Conservation (phyloP, 2,888 invertebrate genomes). For the Acanthacorydalis orientalis region DNA sequence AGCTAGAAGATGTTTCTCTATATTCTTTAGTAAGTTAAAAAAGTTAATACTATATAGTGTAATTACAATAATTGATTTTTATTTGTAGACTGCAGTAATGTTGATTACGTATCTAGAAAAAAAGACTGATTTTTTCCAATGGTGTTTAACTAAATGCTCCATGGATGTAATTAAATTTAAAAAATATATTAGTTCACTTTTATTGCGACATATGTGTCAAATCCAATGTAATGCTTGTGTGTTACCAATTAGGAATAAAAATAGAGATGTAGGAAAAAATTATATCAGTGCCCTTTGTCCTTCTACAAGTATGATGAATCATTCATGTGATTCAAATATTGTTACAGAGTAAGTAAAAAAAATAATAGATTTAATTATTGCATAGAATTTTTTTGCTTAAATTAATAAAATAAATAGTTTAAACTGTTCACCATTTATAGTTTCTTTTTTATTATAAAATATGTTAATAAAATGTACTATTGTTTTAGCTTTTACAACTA, state of each 20-base stretch:
- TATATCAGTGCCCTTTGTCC: conserved; percentile 62
- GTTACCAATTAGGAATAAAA: conserved; percentile 19
- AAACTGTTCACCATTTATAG: neutral
- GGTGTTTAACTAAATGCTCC: conserved; percentile 24
- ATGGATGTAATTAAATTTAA: conserved; percentile 24
- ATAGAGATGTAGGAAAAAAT: neutral
- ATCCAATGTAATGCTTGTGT: conserved; percentile 67
- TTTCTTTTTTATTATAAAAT: conserved; percentile 4
- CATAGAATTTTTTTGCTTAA: too few relatives aligned
- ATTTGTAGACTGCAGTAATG: conserved; percentile 46
- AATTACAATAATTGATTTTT: conserved; percentile 7
- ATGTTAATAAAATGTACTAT: too few relatives aligned
- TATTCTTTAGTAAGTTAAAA: conserved; percentile 45
- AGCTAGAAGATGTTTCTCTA: conserved; percentile 44
- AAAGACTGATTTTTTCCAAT: conserved; percentile 45
- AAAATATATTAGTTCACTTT: conserved; percentile 41
- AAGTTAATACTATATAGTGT: neutral
- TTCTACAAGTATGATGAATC: conserved; percentile 80
- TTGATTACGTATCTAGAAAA: conserved; percentile 44
- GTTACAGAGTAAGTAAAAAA: conserved; percentile 40
- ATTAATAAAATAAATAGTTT: too few relatives aligned
- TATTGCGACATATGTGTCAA: conserved; percentile 65
- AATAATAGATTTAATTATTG: neutral
- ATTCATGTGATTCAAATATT: conserved; percentile 76
- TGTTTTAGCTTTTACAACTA: conserved; percentile 51